Evolutionary conservation across 2,888 invertebrate species (phyloP).

Genomic region (Apotomis betuletana): DNA sequence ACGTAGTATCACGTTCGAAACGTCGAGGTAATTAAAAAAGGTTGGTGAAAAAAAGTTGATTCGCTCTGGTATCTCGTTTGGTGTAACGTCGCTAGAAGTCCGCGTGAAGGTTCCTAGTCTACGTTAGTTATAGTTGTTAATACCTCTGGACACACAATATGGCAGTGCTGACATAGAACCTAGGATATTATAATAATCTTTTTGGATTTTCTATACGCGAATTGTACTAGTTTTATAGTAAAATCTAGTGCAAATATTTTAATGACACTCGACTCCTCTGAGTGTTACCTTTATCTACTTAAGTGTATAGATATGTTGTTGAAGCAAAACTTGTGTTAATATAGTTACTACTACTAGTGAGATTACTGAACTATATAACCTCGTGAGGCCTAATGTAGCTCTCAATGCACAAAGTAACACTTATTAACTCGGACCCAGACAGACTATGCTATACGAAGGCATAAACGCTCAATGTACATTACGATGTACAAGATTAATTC

Average conservation of each 20-base stretch:
- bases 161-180: constrained; percentile 14
- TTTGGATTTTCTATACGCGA: constrained; percentile 4
- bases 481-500: too few relatives aligned
- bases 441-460: too few relatives aligned
- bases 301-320: constrained; percentile 10
- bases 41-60: neutral
- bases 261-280: neutral
- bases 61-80: constrained; percentile 5
- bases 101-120: constrained; percentile 74
- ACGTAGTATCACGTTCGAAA: too few relatives aligned
- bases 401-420: too few relatives aligned
- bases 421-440: too few relatives aligned
- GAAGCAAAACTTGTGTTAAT: constrained; percentile 8
- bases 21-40: too few relatives aligned
- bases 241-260: constrained; percentile 23
- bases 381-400: too few relatives aligned
- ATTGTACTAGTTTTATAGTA: neutral
- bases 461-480: too few relatives aligned
- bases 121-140: constrained; percentile 65
- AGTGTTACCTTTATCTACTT: constrained; percentile 29
- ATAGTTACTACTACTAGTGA: too few relatives aligned
- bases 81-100: constrained; percentile 10
- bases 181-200: constrained; percentile 2
- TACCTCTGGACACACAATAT: constrained; percentile 64
- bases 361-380: neutral